Conservation (phyloP, 2,113 vertebrate genomes). For the Corythoichthys haematopterus region DNA sequence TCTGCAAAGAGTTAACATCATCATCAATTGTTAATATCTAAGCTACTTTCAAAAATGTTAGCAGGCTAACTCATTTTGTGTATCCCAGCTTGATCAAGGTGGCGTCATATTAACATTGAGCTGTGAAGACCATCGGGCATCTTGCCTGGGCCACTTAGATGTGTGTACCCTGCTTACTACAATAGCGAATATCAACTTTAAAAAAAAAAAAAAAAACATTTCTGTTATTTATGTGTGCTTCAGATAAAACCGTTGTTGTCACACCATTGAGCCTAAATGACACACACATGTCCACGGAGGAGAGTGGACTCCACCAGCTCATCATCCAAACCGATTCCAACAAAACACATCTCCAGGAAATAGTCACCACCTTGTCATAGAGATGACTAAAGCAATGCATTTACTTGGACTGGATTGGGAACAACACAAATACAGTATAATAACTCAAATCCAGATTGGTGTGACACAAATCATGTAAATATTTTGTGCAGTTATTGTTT, state of each 20-base stretch:
- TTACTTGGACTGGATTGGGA: neutral
- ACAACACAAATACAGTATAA: neutral
- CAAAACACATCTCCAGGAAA: neutral
- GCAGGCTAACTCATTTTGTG: no score
- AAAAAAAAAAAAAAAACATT: no score
- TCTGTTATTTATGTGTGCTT: neutral
- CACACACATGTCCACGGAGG: constrained; percentile 49
- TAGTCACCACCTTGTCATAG: neutral
- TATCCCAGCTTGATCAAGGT: no score
- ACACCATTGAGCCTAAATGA: neutral
- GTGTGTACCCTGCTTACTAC: no score
- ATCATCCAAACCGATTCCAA: constrained; percentile 9
- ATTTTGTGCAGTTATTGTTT: neutral
- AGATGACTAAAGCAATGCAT: neutral
- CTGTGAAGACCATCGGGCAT: no score
- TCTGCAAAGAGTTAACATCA: neutral
- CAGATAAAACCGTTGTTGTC: constrained; percentile 2
- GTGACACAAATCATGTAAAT: neutral
- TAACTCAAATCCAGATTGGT: neutral
- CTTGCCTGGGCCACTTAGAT: no score
- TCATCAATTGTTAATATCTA: neutral
- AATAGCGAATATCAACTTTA: no score
- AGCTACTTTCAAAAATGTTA: neutral
- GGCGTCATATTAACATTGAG: no score
- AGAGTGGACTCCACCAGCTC: constrained; percentile 30